These are phyloP conservation scores for Macquaria ambigua DNA, from an alignment of 2,113 vertebrate species.

Conservation along the genomic window DNA sequence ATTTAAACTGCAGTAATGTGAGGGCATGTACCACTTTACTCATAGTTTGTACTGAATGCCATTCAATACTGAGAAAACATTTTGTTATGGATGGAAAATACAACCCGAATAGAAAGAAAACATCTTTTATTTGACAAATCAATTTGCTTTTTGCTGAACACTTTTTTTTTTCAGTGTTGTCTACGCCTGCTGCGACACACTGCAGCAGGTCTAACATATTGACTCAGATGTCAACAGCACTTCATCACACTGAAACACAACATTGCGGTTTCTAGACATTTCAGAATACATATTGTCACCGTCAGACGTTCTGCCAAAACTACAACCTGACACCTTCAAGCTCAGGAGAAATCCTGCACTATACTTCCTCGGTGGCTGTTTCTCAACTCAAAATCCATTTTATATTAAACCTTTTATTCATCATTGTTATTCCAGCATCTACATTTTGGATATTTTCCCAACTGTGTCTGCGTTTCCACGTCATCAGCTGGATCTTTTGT, in stretches of 20 bases:
- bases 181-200: conserved; percentile 52
- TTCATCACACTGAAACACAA: conserved; percentile 72
- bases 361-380: background rate
- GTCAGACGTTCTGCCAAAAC: conserved; percentile 50
- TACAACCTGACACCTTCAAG: conserved; percentile 38
- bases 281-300: conserved; percentile 67
- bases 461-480: background rate
- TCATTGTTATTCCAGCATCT: conserved; percentile 9
- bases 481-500: conserved; percentile 18
- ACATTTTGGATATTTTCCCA: background rate
- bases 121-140: conserved; percentile 76
- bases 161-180: conserved; percentile 51
- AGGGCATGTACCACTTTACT: conserved; percentile 10
- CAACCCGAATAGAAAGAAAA: conserved; percentile 70
- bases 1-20: background rate
- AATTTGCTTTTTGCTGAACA: conserved; percentile 55
- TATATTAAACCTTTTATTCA: background rate
- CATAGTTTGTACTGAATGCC: background rate
- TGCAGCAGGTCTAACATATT: conserved; percentile 60
- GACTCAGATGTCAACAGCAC: conserved; percentile 67
- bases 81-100: conserved; percentile 56
- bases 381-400: background rate
- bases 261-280: conserved; percentile 62
- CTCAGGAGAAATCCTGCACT: conserved; percentile 46
- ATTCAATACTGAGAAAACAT: conserved; percentile 11